Evolutionary conservation across 2,888 invertebrate species (phyloP).

Genomic region (Mycalesis mineus): DNA sequence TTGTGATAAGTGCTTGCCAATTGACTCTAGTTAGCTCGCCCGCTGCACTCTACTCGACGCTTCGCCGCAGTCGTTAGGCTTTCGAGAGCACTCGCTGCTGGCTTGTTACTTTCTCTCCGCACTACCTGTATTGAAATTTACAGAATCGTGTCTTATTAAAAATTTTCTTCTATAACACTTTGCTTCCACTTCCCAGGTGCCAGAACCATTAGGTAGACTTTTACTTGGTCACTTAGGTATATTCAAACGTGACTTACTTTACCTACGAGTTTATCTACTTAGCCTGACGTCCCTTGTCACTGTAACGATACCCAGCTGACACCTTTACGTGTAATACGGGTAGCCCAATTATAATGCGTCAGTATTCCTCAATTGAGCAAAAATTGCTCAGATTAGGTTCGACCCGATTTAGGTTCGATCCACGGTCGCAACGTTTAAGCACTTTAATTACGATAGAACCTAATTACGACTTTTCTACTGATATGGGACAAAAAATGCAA

Average conservation of each 20-base stretch:
- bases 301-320: background rate
- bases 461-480: too few relatives aligned
- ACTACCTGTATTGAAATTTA: constrained; percentile 20
- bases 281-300: background rate
- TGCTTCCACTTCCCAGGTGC: background rate
- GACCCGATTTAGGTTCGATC: too few relatives aligned
- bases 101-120: constrained; percentile 53
- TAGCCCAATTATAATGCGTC: background rate
- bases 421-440: too few relatives aligned
- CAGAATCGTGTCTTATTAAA: constrained; percentile 11
- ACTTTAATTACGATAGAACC: too few relatives aligned
- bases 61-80: constrained; percentile 57
- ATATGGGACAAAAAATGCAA: too few relatives aligned
- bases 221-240: background rate
- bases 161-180: background rate
- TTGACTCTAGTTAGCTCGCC: constrained; percentile 53
- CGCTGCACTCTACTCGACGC: constrained; percentile 45
- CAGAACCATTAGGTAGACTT: background rate
- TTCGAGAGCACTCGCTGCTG: constrained; percentile 49
- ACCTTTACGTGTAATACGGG: too few relatives aligned
- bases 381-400: too few relatives aligned
- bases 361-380: too few relatives aligned
- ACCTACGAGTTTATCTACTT: background rate
- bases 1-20: constrained; percentile 17
- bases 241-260: background rate